Conservation (phyloP, 2,113 vertebrate species). For the Zosterops hypoxanthus region DNA sequence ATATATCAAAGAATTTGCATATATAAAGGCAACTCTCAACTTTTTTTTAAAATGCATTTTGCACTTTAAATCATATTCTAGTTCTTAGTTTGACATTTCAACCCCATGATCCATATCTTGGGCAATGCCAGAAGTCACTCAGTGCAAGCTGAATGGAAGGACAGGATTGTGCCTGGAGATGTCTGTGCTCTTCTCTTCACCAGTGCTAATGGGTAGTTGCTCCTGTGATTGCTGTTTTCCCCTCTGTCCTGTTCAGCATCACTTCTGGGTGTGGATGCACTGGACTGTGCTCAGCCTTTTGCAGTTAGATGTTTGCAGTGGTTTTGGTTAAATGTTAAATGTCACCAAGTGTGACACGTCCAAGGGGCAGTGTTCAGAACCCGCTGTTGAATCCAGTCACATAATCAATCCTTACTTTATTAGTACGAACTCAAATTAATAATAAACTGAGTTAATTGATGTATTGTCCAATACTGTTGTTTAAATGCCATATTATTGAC, state of each 20-base stretch:
- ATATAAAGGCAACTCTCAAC: not conserved
- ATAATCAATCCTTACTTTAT: not conserved
- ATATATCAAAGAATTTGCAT: not conserved
- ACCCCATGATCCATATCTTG: not conserved
- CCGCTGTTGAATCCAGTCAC: not conserved
- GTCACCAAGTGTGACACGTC: not conserved
- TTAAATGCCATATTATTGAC: not conserved
- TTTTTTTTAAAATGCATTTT: not conserved
- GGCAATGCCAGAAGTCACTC: not conserved
- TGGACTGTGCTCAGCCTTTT: not conserved
- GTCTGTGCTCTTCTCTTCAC: not conserved
- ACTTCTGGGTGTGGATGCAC: not conserved
- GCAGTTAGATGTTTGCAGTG: not conserved
- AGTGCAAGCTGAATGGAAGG: not conserved
- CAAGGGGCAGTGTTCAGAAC: not conserved
- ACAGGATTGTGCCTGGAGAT: not conserved
- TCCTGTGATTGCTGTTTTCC: not conserved
- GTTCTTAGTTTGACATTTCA: not conserved
- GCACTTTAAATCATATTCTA: not conserved
- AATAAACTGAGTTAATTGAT: not conserved
- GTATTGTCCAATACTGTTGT: not conserved
- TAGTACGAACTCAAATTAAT: not conserved
- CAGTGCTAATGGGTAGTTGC: not conserved
- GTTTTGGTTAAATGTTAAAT: not conserved
- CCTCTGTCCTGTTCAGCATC: not conserved